Base-by-base conservation (phyloP, 2,888 invertebrate species). In the Heliconius sara region DNA sequence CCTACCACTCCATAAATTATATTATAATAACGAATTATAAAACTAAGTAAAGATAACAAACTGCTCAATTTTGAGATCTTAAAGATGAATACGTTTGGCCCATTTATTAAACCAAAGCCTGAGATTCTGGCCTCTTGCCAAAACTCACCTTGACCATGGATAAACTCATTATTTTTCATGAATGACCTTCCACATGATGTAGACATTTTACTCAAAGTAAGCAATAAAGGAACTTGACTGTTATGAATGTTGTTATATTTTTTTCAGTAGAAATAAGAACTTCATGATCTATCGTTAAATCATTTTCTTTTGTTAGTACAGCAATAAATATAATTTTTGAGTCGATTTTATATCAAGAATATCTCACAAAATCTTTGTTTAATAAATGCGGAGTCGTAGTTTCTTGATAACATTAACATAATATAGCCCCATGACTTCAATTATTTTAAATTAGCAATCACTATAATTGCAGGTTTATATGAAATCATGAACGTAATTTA, bases 91-190 rank as follows among this genome's bases (percentile, higher is more conserved):
- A 79, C 79, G 72, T 81, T 80, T 79, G 80, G 65, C 75, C 79
- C 80, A 79, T 81, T 77, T 81, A 82, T 82, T 82, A 79, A 70
- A 70, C 70, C 79, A 65, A 66, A 79, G 77, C 79, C 73, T 81
- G 76, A 76, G 75, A 77, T 75, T 76, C 63, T 80, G 81, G 81
- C 77, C 25, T 72, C 27, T 71, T 30, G 77, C 82, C 80, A 82
- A 79, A 80, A 70, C 76, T 78, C 70, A 81, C 82, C 76, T 81
- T 82, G 82, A 82, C 81, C 82, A 79, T 82, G 79, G 76, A 79
- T 82, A 73, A 79, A 81, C 78, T 78, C 65, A 79, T 65, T 78
- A 76, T 81, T 82, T 82, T 76, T 75, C 72, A 77, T 63, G 77
- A 76, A 67, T 79, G 79, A 76, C 76, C 81, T 79, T 78, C 65